phyloP scores from a whole-genome alignment of 2,797 vertebrate species.

The Anguilla pacifica region DNA sequence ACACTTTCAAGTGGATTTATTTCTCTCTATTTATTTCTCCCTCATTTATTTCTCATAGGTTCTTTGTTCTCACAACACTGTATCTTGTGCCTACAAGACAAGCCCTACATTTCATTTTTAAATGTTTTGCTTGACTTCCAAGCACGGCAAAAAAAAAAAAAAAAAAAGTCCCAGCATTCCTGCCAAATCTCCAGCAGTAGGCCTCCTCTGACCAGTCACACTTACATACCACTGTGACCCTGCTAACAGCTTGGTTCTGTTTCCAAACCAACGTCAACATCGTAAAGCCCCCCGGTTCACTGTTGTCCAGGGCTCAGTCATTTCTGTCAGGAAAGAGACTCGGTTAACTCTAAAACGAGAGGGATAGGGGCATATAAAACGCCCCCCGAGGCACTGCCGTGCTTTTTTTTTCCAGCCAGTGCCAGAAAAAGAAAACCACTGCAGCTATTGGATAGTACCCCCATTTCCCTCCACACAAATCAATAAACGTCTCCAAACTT shows the following conservation, averaged over 20 bases:
- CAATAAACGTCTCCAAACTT: constrained; percentile 58
- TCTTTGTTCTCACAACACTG: background rate
- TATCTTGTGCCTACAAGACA: background rate
- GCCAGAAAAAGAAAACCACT: constrained; percentile 48
- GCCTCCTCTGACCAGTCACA: constrained; percentile 41
- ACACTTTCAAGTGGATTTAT: background rate
- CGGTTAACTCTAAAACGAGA: constrained; percentile 45
- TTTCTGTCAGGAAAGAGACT: constrained; percentile 51
- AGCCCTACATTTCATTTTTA: background rate
- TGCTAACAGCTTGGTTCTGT: constrained; percentile 4
- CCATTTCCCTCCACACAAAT: constrained; percentile 58
- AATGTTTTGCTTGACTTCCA: constrained; percentile 37
- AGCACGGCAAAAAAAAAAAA: constrained; percentile 35
- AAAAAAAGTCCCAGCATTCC: constrained; percentile 40
- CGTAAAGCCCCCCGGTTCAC: constrained; percentile 36
- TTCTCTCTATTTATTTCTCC: background rate
- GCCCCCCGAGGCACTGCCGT: constrained; percentile 44
- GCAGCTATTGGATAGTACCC: constrained; percentile 52
- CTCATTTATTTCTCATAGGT: background rate
- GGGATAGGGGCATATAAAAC: constrained; percentile 48
- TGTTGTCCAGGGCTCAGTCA: background rate
- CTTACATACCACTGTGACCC: constrained; percentile 14
- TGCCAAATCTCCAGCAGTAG: background rate
- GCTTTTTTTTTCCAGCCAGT: constrained; percentile 37
- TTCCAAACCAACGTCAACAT: constrained; percentile 38